Evolutionary conservation across 2,797 vertebrate genomes (phyloP), one percentile per base, ranked within the genome.

Genomic region (Crenichthys baileyi): DNA sequence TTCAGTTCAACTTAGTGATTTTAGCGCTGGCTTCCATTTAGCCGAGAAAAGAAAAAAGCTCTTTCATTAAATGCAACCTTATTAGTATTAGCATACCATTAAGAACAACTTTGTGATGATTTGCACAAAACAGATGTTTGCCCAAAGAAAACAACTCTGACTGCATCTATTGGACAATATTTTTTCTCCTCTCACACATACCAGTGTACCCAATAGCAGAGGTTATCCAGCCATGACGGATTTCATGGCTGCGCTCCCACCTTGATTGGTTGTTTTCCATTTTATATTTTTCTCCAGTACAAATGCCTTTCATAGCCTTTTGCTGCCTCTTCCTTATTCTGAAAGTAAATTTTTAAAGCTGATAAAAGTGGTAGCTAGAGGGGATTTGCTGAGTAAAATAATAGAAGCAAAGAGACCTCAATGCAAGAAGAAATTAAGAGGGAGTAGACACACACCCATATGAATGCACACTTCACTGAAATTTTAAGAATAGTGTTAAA

Each of bases 321-420:
- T 80, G 50, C 63, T 56, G 56, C 83, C 85, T 84, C 82, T 79
- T 72, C 70, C 85, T 85, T 91, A 83, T 89, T 88, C 79, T 77
- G 67, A 74, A 71, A 82, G 87, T 88, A 81, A 51, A 79, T 85
- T 87, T 88, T 89, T 84, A 89, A 85, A 90, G 83, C 87, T 78
- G 88, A 85, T 78, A 87, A 87, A 87, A 80, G 86, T 88, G 76
- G 79, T 83, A 12, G 87, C 90, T 91, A 75, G 74, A 86, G 86
- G 89, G 82, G 86, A 84, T 89, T 81, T 7, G 22, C 73, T 53
- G 80, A 83, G 76, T 73, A 75, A 72, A 56, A 78, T 78, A 76
- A 58, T 20, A 16, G 46, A 65, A 70, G 1, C 7, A 63, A 51
- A 70, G 60, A 63, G 15, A 73, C 78, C 80, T 75, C 70, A 48